phyloP scores from a whole-genome alignment of 2,113 vertebrate genomes.

The Toxotes chatareus region DNA sequence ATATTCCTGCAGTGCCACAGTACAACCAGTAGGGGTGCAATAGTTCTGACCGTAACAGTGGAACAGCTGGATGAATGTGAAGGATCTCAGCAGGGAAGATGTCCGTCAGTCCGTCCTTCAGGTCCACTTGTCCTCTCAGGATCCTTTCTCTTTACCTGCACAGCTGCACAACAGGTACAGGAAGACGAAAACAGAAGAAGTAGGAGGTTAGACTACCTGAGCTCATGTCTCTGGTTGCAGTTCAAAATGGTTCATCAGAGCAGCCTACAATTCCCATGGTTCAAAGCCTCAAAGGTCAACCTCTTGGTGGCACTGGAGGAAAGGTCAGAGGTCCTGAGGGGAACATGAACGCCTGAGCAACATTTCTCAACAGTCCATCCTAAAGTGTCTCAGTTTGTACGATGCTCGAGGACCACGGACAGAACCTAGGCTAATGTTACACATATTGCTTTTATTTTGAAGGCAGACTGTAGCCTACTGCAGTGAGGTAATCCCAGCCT shows the following conservation, averaged over 20 bases:
- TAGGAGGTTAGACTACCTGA: neutral
- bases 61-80: neutral
- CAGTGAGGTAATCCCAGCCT: no score
- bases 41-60: neutral
- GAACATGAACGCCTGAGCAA: no score
- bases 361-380: no score
- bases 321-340: no score
- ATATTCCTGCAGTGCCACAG: neutral
- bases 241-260: neutral
- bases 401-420: no score
- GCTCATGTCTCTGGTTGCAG: neutral
- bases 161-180: constrained; percentile 48
- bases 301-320: neutral
- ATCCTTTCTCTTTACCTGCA: constrained; percentile 70
- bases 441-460: no score
- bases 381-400: no score
- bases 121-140: constrained; percentile 26
- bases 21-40: neutral
- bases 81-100: neutral
- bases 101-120: neutral
- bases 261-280: neutral
- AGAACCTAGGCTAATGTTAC: no score
- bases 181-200: neutral
- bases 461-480: no score
- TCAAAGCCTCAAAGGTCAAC: no score